phyloP scores from a whole-genome alignment of 2,888 invertebrate genomes.

The Sepioteuthis lessoniana region DNA sequence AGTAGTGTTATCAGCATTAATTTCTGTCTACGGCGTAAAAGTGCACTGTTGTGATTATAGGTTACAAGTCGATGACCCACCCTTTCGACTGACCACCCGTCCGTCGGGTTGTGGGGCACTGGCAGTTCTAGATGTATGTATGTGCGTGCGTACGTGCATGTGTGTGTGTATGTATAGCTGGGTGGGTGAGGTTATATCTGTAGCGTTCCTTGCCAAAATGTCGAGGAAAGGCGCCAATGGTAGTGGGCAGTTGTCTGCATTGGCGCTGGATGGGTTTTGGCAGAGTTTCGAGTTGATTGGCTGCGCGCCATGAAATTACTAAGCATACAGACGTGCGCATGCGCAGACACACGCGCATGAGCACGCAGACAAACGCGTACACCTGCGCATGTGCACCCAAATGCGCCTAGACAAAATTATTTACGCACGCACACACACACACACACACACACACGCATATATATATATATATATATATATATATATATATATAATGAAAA shows the following conservation, averaged over 20 bases:
- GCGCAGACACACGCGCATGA: background rate
- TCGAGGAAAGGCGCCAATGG: constrained; percentile 11
- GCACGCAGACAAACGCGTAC: background rate
- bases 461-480: background rate
- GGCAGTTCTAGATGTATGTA: background rate
- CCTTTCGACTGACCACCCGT: background rate
- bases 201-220: background rate
- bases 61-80: background rate
- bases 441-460: background rate
- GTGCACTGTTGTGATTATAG: background rate
- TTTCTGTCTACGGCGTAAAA: background rate
- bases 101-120: background rate
- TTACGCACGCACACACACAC: background rate
- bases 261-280: background rate
- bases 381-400: background rate
- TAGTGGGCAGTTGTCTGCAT: constrained; percentile 33
- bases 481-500: background rate
- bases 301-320: background rate
- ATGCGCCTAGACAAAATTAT: background rate
- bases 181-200: background rate
- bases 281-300: background rate
- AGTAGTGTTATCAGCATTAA: background rate
- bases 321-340: background rate
- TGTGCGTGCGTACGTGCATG: background rate
- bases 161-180: no score